Base-by-base conservation (phyloP, 2,888 invertebrate species). In the Trypoxylon attenuatum region DNA sequence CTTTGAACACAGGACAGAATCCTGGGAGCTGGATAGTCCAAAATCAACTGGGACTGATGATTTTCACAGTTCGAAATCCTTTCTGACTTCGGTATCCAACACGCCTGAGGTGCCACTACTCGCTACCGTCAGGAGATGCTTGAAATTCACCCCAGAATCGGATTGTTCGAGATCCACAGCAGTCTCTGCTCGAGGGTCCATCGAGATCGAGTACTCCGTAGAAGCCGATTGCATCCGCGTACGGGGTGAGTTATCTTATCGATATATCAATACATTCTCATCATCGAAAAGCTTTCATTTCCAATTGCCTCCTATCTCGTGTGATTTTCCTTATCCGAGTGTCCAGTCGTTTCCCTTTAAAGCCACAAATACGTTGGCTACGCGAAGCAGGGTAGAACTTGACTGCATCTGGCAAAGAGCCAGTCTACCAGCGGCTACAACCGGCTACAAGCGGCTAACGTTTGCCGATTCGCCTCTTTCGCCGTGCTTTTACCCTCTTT, bases 141-240 rank as follows among this genome's bases (percentile, higher is more conserved):
- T 87, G 42, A 86, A 86, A 54, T 87, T 85, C 54, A 87, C 87
- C 52, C 87, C 87, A 2, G 86, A 86, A 59, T 71, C 38, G 29
- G 83, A 83, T 22, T 69, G 63, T 2, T 68, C 78, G 15, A 74
- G 71, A 49, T 60, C 73, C 8, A 75, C 72, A 6, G 10, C 8
- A 8, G 10, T 6, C 6, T n/a, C n/a, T 21, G 69, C 71, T 5
- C 71, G 79, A n/a, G 92, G 91, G 19, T 91, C 91, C 2, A 90
- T 93, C 75, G 92, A 93, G 77, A 86, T 93, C 77, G 91, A 91
- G 81, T 90, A 91, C 61, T 87, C 88, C 38, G 88, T 88, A n/a
- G 88, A 88, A 27, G 89, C 89, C 70, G 89, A 91, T 68, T 88
- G 89, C 59, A 90, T 93, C 82, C 91, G 91, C 88, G 91, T 93